A percentile compares a stretch with the other conserved stretches of the same genome.
These are phyloP conservation scores for Halichondria panicea DNA, from an alignment of 37 sponge, comb jelly and placozoan genomes.

Conservation along the genomic window DNA sequence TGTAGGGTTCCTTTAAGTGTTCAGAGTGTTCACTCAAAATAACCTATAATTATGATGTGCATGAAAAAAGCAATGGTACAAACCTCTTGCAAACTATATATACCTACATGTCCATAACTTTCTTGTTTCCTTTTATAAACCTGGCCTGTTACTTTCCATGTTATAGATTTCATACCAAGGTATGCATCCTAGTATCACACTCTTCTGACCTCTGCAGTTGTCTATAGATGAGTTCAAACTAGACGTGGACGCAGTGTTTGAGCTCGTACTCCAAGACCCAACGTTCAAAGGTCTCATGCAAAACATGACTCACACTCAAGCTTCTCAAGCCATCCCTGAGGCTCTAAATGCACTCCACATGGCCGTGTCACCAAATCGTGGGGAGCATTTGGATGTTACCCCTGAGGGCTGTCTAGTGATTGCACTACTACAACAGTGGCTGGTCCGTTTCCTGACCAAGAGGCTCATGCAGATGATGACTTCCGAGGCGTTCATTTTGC, in stretches of 20 bases:
- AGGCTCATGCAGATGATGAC: conserved; percentile 78
- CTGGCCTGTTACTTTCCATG: background rate
- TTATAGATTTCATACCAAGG: too few species aligned
- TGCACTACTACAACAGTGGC: conserved; percentile 56
- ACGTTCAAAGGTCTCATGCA: conserved; percentile 34
- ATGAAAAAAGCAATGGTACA: background rate
- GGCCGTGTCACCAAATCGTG: conserved; percentile 3
- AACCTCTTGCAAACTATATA: background rate
- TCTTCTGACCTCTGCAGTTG: background rate
- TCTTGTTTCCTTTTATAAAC: too few species aligned
- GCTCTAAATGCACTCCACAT: conserved; percentile 29
- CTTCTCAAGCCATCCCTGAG: conserved; percentile 34
- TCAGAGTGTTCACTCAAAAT: background rate
- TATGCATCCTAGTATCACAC: background rate
- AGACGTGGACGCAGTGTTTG: conserved; percentile 31
- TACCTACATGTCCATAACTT: too few species aligned
- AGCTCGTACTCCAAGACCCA: conserved; percentile 26
- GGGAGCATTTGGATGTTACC: conserved; percentile 12
- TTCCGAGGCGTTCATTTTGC: conserved; percentile 65
- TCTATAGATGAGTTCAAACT: conserved; percentile 10
- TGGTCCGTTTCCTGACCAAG: conserved; percentile 55
- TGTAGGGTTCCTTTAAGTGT: conserved; percentile 34
- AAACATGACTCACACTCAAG: conserved; percentile 18
- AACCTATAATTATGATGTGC: background rate
- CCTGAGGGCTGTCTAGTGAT: conserved; percentile 58